Base-by-base conservation (phyloP, 2,113 vertebrate species). In the Crotalus helleri region DNA sequence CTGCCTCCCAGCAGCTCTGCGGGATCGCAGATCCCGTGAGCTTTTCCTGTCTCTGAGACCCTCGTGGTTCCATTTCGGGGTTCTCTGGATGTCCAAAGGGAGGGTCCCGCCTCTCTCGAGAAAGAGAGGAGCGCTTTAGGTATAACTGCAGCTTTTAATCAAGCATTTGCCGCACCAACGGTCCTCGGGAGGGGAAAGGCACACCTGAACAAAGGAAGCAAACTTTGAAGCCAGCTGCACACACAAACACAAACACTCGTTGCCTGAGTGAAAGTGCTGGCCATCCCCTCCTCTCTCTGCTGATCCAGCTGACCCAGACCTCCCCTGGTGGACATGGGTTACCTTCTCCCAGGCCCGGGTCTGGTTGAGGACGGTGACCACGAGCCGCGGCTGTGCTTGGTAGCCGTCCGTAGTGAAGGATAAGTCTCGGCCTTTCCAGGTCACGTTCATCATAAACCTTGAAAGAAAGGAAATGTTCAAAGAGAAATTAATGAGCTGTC, bases 371-470 rank as follows among this genome's bases (percentile, higher is more conserved):
- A 99, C 98, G 0, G 99, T 99, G 96, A 99, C 99, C 96, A 99
- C 99, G 95, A 99, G 98, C 96, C 98, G 98, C 89, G 99, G 99
- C 94, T 98, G 97, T 6, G 98, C 98, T 96, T 99, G 99, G 91
- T 99, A 99, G 33, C 99, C 99, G 29, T 99, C 99, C 33, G 99
- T 99, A 0, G 99, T 99, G 98, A 99, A 99, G 95, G 99, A 99
- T 98, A 99, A 95, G 97, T 99, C 99, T 97, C 98, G 98, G 90
- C 98, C 99, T 93, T 99, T 98, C 99, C 99, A 99, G 0, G 99
- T 99, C 96, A 99, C 98, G 59, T 99, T 99, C 98, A 99, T 99
- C 99, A 99, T 99, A 95, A 99, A 99, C 97, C 99, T 99, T 97
- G 91, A 96, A 97, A 95, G 90, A 87, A 92, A 94, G 93, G 93